Evolutionary conservation across 2,888 invertebrate species (phyloP).

Genomic region (Watsonalla binaria): DNA sequence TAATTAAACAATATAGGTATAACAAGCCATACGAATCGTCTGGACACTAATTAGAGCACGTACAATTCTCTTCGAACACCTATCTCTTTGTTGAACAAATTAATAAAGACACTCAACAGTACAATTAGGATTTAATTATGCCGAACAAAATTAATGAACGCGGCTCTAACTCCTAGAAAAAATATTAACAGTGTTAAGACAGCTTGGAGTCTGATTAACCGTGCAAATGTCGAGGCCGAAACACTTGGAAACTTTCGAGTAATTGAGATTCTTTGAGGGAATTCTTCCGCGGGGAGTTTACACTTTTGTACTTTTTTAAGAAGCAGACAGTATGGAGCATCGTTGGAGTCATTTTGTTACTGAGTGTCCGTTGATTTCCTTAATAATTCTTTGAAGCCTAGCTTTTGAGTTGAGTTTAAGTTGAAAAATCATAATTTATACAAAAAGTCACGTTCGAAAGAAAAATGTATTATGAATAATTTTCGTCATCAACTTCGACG

Average conservation of each 20-base stretch:
- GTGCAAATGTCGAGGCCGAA: constrained; percentile 10
- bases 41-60: neutral
- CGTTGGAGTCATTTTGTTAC: neutral
- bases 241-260: constrained; percentile 9
- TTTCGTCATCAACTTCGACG: too few species aligned
- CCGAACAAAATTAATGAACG: neutral
- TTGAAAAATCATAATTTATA: too few species aligned
- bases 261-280: constrained; percentile 8
- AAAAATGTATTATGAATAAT: too few species aligned
- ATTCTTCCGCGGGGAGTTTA: constrained; percentile 9
- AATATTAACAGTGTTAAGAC: constrained; percentile 1
- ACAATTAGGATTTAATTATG: neutral
- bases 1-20: too few species aligned
- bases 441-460: too few species aligned
- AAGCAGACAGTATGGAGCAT: neutral
- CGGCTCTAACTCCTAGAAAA: neutral
- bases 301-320: neutral
- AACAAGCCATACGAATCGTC: too few species aligned
- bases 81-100: neutral
- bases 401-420: too few species aligned
- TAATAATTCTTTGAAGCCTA: too few species aligned
- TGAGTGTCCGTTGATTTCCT: neutral
- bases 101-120: neutral
- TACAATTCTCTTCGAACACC: neutral
- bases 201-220: constrained; percentile 6